These are phyloP conservation scores for Polylopha cassiicola DNA, from an alignment of 2,888 invertebrate genomes.

Conservation along the genomic window DNA sequence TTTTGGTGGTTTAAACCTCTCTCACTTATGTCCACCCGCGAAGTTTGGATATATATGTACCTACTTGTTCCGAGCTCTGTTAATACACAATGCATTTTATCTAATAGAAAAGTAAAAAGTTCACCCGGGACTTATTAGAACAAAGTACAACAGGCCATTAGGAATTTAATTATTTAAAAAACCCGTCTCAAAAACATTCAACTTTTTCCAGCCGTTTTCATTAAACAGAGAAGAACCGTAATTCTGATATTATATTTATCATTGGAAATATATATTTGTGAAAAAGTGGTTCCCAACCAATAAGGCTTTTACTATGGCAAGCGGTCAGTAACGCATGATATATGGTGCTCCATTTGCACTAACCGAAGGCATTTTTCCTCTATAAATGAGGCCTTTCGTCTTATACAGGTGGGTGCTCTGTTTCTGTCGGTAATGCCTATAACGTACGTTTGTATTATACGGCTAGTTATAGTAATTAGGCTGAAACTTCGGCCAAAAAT, in stretches of 20 bases:
- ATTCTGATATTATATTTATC: conserved; percentile 6
- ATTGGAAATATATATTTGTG: conserved; percentile 10
- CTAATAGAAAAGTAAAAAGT: no score
- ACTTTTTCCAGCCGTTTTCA: no score
- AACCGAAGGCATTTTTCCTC: conserved; percentile 21
- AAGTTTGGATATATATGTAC: no score
- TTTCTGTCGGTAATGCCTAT: conserved; percentile 22
- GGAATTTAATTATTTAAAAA: no score
- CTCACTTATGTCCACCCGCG: no score
- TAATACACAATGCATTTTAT: no score
- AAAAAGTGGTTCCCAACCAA: conserved; percentile 10
- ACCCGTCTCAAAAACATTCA: no score
- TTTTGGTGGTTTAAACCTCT: no score
- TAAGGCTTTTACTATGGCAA: conserved; percentile 18
- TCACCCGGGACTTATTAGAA: no score
- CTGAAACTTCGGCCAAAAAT: neutral
- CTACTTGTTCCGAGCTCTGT: no score
- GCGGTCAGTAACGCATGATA: conserved; percentile 22
- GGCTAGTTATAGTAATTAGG: conserved; percentile 18
- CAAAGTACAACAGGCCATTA: no score
- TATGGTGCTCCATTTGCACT: conserved; percentile 21
- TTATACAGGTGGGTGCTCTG: conserved; percentile 21
- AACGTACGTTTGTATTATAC: conserved; percentile 21
- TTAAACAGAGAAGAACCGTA: neutral
- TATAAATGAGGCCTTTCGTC: conserved; percentile 23